Percentiles rank a stretch among this genome's conserved stretches.
These are phyloP conservation scores for Platalea minor DNA, from an alignment of 2,797 vertebrate species.

Conservation along the genomic window DNA sequence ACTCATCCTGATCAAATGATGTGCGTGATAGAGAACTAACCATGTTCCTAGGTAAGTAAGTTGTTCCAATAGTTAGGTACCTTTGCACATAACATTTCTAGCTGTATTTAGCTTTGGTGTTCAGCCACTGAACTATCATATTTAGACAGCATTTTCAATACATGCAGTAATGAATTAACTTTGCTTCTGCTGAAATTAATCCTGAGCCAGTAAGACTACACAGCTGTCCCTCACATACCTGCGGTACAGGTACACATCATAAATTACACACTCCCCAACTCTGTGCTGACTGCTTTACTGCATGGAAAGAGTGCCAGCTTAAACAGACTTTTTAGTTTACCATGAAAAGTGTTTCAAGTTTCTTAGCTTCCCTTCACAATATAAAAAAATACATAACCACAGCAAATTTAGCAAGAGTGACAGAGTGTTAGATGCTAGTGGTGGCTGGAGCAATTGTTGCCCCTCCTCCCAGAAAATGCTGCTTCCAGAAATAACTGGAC, in stretches of 20 bases:
- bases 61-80: neutral
- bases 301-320: neutral
- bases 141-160: neutral
- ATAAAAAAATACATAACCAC: neutral
- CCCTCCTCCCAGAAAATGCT: neutral
- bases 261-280: neutral
- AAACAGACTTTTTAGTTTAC: neutral
- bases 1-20: neutral
- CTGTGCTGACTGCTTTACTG: neutral
- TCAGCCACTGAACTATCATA: neutral
- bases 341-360: neutral
- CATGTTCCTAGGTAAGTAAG: neutral
- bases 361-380: neutral
- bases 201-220: neutral
- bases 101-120: neutral
- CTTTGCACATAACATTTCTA: neutral
- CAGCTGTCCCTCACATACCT: neutral
- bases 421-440: neutral
- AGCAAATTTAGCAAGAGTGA: neutral
- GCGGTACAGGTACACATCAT: neutral
- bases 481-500: neutral
- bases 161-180: neutral
- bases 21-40: neutral
- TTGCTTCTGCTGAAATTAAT: neutral
- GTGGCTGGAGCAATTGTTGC: neutral